phyloP scores from a whole-genome alignment of 2,888 invertebrate species.

The Synergus laeviventris region DNA sequence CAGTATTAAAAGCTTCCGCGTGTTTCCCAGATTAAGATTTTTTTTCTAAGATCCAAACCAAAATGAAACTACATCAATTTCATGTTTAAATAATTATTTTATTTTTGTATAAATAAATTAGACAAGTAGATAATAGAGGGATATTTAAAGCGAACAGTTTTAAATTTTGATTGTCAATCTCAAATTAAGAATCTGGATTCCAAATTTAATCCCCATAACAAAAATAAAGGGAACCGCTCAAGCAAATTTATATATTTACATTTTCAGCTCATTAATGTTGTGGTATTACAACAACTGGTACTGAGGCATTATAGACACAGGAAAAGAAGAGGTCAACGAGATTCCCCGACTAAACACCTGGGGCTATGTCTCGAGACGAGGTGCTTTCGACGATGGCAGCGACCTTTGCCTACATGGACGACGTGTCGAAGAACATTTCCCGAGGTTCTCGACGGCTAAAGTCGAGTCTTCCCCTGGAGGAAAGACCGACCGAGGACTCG shows the following conservation, averaged over 20 bases:
- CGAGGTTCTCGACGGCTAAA: slow-evolving; percentile 25
- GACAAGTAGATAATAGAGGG: too few relatives aligned
- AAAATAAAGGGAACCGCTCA: neutral
- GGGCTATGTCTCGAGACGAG: slow-evolving; percentile 34
- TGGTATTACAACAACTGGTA: neutral
- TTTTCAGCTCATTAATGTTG: slow-evolving; percentile 26
- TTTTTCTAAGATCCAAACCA: neutral
- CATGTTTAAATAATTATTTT: too few relatives aligned
- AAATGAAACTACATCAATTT: neutral
- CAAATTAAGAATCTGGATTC: neutral
- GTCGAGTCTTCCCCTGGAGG: slow-evolving; percentile 13
- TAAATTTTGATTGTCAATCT: neutral
- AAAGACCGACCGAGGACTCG: slow-evolving; percentile 19
- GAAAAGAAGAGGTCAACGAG: slow-evolving; percentile 21
- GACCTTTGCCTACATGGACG: slow-evolving; percentile 28
- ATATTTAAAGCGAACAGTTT: neutral
- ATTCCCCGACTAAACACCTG: slow-evolving; percentile 1
- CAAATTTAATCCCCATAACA: neutral
- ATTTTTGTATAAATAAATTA: too few relatives aligned
- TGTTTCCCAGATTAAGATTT: neutral
- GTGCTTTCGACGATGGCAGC: slow-evolving; percentile 18
- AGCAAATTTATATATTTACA: neutral
- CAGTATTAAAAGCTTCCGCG: neutral
- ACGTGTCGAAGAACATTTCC: slow-evolving; percentile 28
- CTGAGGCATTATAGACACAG: slow-evolving; percentile 14